Evolutionary conservation across 1,140 invertebrate species (phyloP), one percentile per base, ranked within the genome.

Genomic region (Chironomus tepperi): DNA sequence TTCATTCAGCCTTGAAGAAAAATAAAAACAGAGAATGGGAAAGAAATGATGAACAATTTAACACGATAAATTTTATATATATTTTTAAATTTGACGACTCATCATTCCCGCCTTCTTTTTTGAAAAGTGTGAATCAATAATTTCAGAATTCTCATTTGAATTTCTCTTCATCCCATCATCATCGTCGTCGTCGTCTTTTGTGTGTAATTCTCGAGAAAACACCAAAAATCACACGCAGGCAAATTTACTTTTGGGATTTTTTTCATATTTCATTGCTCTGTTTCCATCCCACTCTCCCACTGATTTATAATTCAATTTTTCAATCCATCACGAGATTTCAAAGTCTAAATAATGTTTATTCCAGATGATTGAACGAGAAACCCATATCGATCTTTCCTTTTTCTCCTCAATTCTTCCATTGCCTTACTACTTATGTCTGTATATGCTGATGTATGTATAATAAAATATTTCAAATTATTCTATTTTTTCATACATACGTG

Each of bases 251-350:
- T n/a, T 1, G 47, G 3, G 10, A n/a, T n/a, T 57, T 57, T 57
- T 57, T 15, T 47, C 47, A n/a, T 57, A 12, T 12, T n/a, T 57
- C 47, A 57, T 57, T 57, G 12, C 47, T 15, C 15, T 47, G 9
- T 47, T 47, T 47, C 15, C 47, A 57, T 57, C 15, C 47, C 47
- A 10, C 65, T 16, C n/a, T 67, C 19, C 19, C 65, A 18, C 65
- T 70, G 65, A 70, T 70, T 70, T 70, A 70, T 70, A 70, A 70
- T 70, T 70, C 65, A 70, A 70, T 70, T 70, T 70, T 70, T 70
- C 65, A 70, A 70, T 70, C 65, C 19, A 70, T 70, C 65, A 70
- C 65, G 47, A 57, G 47, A 57, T 57, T 57, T 57, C 47, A 18
- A 21, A 70, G 16, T 70, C 65, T 70, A 70, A 70, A 70, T 19